Conservation (phyloP, 2,797 vertebrate species). For the Pseudochromis fuscus region DNA sequence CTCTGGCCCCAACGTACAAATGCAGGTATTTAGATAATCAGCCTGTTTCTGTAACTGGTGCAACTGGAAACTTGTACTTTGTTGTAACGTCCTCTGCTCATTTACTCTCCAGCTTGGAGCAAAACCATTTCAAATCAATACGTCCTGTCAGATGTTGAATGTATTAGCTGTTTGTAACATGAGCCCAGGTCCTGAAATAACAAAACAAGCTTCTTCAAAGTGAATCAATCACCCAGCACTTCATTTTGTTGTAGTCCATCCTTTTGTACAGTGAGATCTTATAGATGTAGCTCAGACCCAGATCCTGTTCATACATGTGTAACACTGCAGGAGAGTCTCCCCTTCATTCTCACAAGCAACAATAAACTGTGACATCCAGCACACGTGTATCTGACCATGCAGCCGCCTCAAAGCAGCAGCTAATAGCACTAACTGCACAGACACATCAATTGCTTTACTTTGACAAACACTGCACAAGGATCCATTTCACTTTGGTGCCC, state of each 20-base stretch:
- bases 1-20: slow-evolving; percentile 2
- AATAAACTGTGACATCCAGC: neutral
- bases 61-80: neutral
- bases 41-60: neutral
- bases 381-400: neutral
- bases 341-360: slow-evolving; percentile 2
- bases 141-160: slow-evolving; percentile 31
- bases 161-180: slow-evolving; percentile 2
- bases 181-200: slow-evolving; percentile 7
- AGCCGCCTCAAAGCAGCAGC: slow-evolving; percentile 8
- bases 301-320: neutral
- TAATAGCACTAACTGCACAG: slow-evolving; percentile 27
- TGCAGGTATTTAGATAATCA: slow-evolving; percentile 26
- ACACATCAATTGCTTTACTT: slow-evolving; percentile 44
- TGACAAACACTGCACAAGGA: slow-evolving; percentile 32
- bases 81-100: slow-evolving; percentile 1
- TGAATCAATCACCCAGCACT: slow-evolving; percentile 22
- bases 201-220: slow-evolving; percentile 29
- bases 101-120: slow-evolving; percentile 1
- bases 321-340: neutral
- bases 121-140: slow-evolving; percentile 40
- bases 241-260: slow-evolving; percentile 16
- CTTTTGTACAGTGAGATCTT: slow-evolving; percentile 19
- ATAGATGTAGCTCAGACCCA: neutral
- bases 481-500: slow-evolving; percentile 65